Base-by-base conservation (phyloP, 2,888 invertebrate genomes). In the Drosophila buzzatii region DNA sequence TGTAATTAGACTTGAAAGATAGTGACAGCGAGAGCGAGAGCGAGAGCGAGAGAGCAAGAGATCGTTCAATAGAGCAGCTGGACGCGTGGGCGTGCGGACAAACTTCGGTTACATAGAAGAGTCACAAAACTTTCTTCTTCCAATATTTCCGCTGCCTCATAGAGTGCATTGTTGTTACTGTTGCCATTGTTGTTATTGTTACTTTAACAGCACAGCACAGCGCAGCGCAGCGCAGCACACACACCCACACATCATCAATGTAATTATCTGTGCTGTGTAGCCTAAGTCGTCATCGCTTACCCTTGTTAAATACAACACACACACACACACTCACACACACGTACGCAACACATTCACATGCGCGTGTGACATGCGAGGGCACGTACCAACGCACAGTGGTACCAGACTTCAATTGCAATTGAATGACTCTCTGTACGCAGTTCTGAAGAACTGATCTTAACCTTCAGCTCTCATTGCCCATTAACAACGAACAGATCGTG, bases 71-170 rank as follows among this genome's bases (percentile, higher is more conserved):
- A 47, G 57, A 47, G 57, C 55, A 63, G 60, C 65, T 57, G n/a
- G 52, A 57, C 56, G 60, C 62, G 70, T 64, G 67, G 76, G 67
- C 39, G 55, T 62, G 77, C 51, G 64, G 47, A 52, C 61, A 57
- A 47, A 49, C 27, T 67, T 62, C 27, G 76, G 63, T 51, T 33
- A 44, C 76, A 70, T 71, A 57, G 78, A 52, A 61, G 85, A 52
- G 78, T 47, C 81, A 69, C 75, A 57, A 44, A 84, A 84, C 84
- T 84, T 84, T 84, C 82, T 82, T 82, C 85, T 77, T 75, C 73
- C 78, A 71, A 73, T 73, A 73, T 89, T 68, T 80, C 70, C 64
- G 89, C 69, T 71, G 70, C 64, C 64, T 79, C 65, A 81, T 73
- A 75, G 73, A 68, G 72, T 82, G 82, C 72, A 82, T 82, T 85